Base-by-base conservation (phyloP, 1,140 invertebrate species). In the Bombus picipes region DNA sequence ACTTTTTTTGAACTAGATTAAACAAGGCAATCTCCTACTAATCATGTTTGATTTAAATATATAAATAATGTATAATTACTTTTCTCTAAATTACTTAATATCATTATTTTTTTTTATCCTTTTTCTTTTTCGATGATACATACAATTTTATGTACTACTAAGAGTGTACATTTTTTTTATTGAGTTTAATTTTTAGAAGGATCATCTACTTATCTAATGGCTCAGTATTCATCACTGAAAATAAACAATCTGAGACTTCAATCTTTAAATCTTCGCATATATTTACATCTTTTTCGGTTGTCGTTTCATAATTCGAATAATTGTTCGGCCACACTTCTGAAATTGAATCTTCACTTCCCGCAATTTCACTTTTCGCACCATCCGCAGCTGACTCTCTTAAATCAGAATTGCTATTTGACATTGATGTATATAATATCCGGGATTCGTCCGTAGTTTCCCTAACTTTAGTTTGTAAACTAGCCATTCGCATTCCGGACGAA, bases 401-500 rank as follows among this genome's bases (percentile, higher is more conserved):
- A 34, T 88, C 72, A 12, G 71, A 68, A 59, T 87, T 86, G 15
- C 22, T 47, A 25, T 77, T 74, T 5, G 83, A 70, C 5, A 39
- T 85, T 1, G 59, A 62, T 6, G 80, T 32, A 9, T 75, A 65
- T 12, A 41, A 8, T 32, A 28, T 39, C 66, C 43, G 81, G 1
- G 34, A 39, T 37, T 88, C 75, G 22, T 43, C 34, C 12, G 41
- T 9, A 32, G 15, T 28, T 5, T 73, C 39, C n/a, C 72, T 53
- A 28, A 73, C 22, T n/a, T 78, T 81, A 28, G 65, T 34, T 37
- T 74, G 72, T n/a, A 81, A 47, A 73, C 91, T 91, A 18, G 88
- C 75, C 90, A 92, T 91, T 80, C 83, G 85, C 91, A 91, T 90
- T 37, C 91, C 91, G 12, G 82, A 77, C 39, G 91, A 91, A 0